Base-by-base conservation (phyloP, 2,797 vertebrate genomes). In the Adrianichthys oophorus region DNA sequence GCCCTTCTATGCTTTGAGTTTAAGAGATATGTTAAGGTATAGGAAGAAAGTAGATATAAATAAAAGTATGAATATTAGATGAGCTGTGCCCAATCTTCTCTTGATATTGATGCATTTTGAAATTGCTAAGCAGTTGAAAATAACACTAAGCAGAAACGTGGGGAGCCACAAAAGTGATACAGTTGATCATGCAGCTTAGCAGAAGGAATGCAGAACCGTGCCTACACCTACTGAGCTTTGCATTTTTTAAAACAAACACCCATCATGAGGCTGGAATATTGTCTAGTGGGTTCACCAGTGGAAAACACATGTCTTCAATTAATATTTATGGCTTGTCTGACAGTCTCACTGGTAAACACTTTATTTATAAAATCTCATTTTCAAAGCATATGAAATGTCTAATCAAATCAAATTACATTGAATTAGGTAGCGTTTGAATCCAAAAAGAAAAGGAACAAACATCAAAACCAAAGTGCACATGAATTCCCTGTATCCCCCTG, bases 111-210 rank as follows among this genome's bases (percentile, higher is more conserved):
- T 45, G 29, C n/a, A 23, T 15, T 57, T 56, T 44, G 53, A 67
- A 61, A 64, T 52, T 57, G 18, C 60, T 68, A 70, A 70, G 59
- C 59, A 62, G 41, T 56, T 46, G 61, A 49, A 72, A 78, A 72
- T 55, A 66, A 60, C 50, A 67, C 15, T 56, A 23, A 63, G 41
- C 4, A 52, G 48, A 56, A 24, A 40, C 54, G 40, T 29, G 51
- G 48, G 42, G 51, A 40, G 19, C 15, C 24, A 40, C 48, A 65
- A 53, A 48, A 65, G 42, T 24, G 24, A 50, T 14, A 17, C 13
- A 48, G 49, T 37, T 69, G 26, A 62, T 58, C 24, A 40, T 48
- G 45, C 26, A 56, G 52, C 44, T 60, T 7, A 41, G 57, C 49
- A 23, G 54, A 23, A 64, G 21, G n/a, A 5, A 45, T 32, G 26